Conservation (phyloP, 2,113 vertebrate species). For the Tor tambroides region DNA sequence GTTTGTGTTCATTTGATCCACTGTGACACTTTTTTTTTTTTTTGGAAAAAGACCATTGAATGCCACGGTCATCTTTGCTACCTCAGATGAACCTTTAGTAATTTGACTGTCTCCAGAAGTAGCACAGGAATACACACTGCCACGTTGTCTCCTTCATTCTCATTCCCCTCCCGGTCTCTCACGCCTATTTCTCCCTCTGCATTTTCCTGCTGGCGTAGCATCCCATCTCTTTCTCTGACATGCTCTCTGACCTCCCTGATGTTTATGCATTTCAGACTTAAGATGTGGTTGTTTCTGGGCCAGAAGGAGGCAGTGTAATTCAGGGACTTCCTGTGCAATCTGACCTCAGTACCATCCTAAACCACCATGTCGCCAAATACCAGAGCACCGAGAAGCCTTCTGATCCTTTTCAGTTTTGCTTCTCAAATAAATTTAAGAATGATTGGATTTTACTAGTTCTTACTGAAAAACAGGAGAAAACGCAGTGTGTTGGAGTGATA, state of each 20-base stretch:
- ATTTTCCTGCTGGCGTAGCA: not conserved
- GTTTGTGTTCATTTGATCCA: not conserved
- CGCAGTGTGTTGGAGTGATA: not conserved
- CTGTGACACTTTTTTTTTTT: not conserved
- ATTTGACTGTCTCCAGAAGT: constrained; percentile 58
- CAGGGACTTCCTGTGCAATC: constrained; percentile 61
- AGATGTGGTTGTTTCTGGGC: constrained; percentile 64
- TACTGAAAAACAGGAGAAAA: not conserved
- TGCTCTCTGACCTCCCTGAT: constrained; percentile 32
- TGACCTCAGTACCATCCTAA: constrained; percentile 60
- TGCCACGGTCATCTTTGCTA: constrained; percentile 54
- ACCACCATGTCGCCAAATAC: constrained; percentile 54
- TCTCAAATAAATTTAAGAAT: not conserved
- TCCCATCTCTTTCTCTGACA: constrained; percentile 33
- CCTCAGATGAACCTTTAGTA: constrained; percentile 72
- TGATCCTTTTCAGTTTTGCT: too few species aligned
- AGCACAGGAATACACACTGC: constrained; percentile 70
- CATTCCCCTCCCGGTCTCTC: constrained; percentile 56
- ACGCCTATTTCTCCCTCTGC: constrained; percentile 27
- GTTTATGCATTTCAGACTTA: constrained; percentile 20
- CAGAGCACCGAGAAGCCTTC: constrained; percentile 17
- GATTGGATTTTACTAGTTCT: not conserved
- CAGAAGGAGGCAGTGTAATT: constrained; percentile 61
- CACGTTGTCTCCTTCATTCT: constrained; percentile 75
- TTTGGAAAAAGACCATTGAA: not conserved